Conservation (phyloP, 2,888 invertebrate genomes). For the Desoria tigrina region DNA sequence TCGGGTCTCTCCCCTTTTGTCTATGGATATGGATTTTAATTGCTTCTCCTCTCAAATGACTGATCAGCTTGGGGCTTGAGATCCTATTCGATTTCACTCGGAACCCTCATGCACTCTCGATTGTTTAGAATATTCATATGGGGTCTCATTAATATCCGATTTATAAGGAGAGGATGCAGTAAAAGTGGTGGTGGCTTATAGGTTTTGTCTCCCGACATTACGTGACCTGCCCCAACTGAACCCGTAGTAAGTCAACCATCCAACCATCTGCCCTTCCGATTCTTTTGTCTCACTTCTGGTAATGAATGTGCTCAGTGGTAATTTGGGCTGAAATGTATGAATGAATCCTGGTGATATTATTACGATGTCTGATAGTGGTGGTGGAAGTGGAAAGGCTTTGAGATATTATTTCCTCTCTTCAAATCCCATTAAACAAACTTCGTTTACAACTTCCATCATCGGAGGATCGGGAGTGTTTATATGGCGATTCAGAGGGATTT, state of each 20-base stretch:
- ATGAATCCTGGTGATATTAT: not conserved
- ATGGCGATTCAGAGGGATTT: too few species aligned
- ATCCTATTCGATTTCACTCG: not conserved
- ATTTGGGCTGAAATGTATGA: conserved; percentile 8
- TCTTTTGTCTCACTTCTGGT: conserved; percentile 18
- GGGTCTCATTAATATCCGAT: conserved; percentile 19
- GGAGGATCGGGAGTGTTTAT: too few species aligned
- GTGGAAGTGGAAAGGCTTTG: conserved; percentile 1
- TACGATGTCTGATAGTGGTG: not conserved
- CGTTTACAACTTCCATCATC: too few species aligned
- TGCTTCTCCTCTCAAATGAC: conserved; percentile 12
- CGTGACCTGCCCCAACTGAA: conserved; percentile 21
- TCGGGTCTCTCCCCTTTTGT: conserved; percentile 1
- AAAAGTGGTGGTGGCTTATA: not conserved
- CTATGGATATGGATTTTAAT: conserved; percentile 11
- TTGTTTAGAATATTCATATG: conserved; percentile 12
- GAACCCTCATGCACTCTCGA: not conserved
- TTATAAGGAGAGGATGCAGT: conserved; percentile 11
- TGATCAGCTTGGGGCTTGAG: not conserved
- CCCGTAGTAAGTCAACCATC: conserved; percentile 21
- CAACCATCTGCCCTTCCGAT: conserved; percentile 4
- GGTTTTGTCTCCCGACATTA: too few species aligned
- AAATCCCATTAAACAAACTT: conserved; percentile 1
- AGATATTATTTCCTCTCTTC: conserved; percentile 9
- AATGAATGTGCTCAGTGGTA: conserved; percentile 2